These are phyloP conservation scores for Dendroctonus valens DNA, from an alignment of 1,140 invertebrate genomes.

Conservation along the genomic window DNA sequence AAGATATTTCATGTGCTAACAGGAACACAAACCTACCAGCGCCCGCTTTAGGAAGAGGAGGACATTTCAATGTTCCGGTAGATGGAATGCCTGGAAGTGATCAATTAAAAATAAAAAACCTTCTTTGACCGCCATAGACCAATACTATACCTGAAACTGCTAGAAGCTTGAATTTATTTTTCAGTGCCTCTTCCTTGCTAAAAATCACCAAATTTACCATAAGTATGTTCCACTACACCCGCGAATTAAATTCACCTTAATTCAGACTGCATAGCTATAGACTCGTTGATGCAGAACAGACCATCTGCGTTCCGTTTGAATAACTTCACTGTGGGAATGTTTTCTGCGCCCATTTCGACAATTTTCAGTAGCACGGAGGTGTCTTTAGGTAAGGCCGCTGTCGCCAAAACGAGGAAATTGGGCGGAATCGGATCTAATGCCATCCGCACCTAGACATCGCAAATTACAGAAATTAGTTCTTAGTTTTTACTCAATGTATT, in stretches of 20 bases:
- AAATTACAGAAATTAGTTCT: too few species aligned
- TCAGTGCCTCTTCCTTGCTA: too few species aligned
- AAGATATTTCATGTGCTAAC: not conserved
- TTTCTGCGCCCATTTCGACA: conserved; percentile 34
- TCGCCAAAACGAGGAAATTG: conserved; percentile 53
- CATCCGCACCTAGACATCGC: conserved; percentile 35
- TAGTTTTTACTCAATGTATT: too few species aligned
- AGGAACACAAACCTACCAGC: not conserved
- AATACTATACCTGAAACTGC: too few species aligned
- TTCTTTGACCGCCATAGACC: too few species aligned
- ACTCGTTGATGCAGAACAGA: conserved; percentile 62
- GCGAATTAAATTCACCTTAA: conserved; percentile 30
- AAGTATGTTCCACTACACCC: too few species aligned
- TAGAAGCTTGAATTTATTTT: too few species aligned
- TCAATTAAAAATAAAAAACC: too few species aligned
- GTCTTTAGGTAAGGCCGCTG: conserved; percentile 51
- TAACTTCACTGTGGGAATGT: conserved; percentile 57
- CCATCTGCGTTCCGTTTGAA: conserved; percentile 59
- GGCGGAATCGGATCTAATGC: conserved; percentile 50
- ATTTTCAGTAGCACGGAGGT: conserved; percentile 52
- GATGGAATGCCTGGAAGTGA: conserved; percentile 3
- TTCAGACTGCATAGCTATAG: conserved; percentile 53
- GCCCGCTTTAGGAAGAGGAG: conserved; percentile 14
- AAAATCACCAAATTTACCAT: too few species aligned
- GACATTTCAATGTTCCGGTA: conserved; percentile 15